Evolutionary conservation across 2,888 invertebrate species (phyloP), one percentile per base, ranked within the genome.

Genomic region (Diaprepes abbreviatus): DNA sequence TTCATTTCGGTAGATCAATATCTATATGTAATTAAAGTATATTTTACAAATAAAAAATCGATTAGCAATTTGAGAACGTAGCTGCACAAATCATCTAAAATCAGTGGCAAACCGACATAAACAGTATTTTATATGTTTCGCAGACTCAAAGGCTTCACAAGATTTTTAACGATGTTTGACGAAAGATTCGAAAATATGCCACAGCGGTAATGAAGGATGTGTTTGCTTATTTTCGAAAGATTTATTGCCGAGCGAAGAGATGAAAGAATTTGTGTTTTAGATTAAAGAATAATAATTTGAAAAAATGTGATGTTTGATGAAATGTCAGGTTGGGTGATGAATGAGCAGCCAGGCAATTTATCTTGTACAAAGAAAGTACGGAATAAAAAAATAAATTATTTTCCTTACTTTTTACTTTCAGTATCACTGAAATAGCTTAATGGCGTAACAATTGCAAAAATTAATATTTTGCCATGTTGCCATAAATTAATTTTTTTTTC

Each of bases 141-240:
- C 57, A 40, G 35, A 17, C 28, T 68, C 63, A 68, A 68, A 68
- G 55, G 57, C 45, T 33, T 35, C 54, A 33, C 54, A 43, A 43
- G 62, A 52, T 67, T 63, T 52, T 69, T 69, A 69, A 69, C 52
- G 69, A 63, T 50, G 48, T 64, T 43, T 35, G 69, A 40, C 48
- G 69, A 69, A 64, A 69, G 69, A 69, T 52, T 50, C 58, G 69
- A 69, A 69, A 69, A 69, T 66, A 66, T 60, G 59, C 66, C 45
- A 55, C 54, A 36, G 19, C 68, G 28, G 36, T 60, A 62, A 68
- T 68, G 68, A 68, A 36, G 45, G 69, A 64, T 57, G 58, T 63
- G 69, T 69, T 69, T 69, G 69, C 64, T 69, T 64, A 50, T 28
- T 50, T 50, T 50, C n/a, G 12, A 7, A n/a, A 50, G 48, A 50